Evolutionary conservation across 2,888 invertebrate species (phyloP), one percentile per base, ranked within the genome.

Genomic region (Spilosoma lubricipeda): DNA sequence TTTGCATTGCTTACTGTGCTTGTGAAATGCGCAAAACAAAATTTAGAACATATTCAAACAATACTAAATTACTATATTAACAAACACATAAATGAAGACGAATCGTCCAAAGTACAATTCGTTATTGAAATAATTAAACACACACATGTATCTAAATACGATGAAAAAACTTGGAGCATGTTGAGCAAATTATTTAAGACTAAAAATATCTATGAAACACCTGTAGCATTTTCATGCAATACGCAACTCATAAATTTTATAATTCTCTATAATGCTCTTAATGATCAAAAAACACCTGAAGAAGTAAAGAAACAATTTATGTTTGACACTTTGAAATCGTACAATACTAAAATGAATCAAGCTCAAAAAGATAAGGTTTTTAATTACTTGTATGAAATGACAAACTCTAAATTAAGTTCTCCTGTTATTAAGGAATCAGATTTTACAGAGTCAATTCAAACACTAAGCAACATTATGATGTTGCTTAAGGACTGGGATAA

Each of bases 401-500:
- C 82, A 15, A 77, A 81, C n/a, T 78, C 77, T 13, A 83, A 88
- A 84, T 67, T 92, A 18, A 77, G 86, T 36, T 33, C 64, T 30
- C 52, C 65, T 20, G 59, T 75, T 20, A 48, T 36, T 56, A 30
- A 45, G 23, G 59, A 75, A 72, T 9, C 18, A 1, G 59, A 72
- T 23, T 66, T 72, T 9, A 45, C 1, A 45, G 27, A 72, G 0
- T 52, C 63, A 45, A 45, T 70, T n/a, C 8, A n/a, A 0, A 65
- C 39, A n/a, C 23, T 75, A 20, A 70, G 84, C 59, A 66, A 80
- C 13, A 75, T 87, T 68, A 79, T 93, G 63, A 70, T 79, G 23
- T 82, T 94, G 72, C 72, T 94, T 56, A 80, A 81, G 42, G 90
- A 89, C 76, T 94, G 92, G 92, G 77, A 90, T 30, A 92, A 92